These are phyloP conservation scores for Megalopta genalis DNA, from an alignment of 1,140 invertebrate species.

Conservation along the genomic window DNA sequence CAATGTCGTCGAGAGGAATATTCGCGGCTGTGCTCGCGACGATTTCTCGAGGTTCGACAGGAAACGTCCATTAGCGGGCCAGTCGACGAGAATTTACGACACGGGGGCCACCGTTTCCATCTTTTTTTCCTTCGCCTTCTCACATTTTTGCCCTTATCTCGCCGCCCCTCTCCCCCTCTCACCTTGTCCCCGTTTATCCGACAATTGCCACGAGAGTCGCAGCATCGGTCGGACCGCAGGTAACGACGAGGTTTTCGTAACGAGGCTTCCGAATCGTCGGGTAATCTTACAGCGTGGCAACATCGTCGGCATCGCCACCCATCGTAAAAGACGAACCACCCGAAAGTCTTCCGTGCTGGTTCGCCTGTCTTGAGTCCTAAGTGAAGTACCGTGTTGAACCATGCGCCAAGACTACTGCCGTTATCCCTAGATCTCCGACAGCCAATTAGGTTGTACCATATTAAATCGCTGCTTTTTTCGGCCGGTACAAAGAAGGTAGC, in stretches of 20 bases:
- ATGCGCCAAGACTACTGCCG: neutral
- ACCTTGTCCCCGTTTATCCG: constrained; percentile 18
- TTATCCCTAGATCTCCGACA: neutral
- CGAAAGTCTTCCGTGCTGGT: constrained; percentile 6
- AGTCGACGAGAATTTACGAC: constrained; percentile 52
- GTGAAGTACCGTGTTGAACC: constrained; percentile 54
- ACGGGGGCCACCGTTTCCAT: constrained; percentile 22
- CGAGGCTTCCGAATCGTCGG: constrained; percentile 32
- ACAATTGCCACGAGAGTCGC: constrained; percentile 31
- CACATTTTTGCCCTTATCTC: neutral
- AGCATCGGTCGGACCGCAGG: constrained; percentile 33
- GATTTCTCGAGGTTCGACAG: constrained; percentile 60
- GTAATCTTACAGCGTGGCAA: constrained; percentile 42
- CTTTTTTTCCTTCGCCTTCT: neutral
- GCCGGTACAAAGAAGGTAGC: too few species aligned
- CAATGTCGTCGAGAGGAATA: constrained; percentile 22
- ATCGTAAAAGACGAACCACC: constrained; percentile 51
- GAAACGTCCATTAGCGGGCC: constrained; percentile 62
- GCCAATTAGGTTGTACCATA: too few species aligned
- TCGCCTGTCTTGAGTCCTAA: constrained; percentile 29
- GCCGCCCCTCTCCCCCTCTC: neutral
- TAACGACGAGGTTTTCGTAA: constrained; percentile 32
- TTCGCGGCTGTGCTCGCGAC: constrained; percentile 44
- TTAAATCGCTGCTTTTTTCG: too few species aligned
- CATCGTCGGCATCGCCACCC: constrained; percentile 17